A percentile compares a stretch with the other conserved stretches of the same genome.
Conservation (phyloP, 2,797 vertebrate species). For the Vireo griseus region DNA sequence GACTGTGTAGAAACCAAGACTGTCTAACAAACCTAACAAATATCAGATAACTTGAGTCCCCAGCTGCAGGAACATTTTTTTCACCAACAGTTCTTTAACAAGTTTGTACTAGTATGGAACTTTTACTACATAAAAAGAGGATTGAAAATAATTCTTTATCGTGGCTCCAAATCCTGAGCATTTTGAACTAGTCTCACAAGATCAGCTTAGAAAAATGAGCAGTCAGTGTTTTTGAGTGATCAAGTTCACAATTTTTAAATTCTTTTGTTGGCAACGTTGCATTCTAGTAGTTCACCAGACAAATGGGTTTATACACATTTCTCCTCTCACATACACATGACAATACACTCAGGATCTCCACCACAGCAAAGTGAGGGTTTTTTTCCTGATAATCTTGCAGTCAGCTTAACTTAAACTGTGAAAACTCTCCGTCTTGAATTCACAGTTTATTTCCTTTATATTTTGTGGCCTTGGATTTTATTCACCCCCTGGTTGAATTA, state of each 20-base stretch:
- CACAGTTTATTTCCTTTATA: neutral
- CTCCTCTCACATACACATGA: fast-evolving
- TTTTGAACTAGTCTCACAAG: neutral
- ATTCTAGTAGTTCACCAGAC: neutral
- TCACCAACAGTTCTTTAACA: neutral
- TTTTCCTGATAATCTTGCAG: neutral
- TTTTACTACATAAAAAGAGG: neutral
- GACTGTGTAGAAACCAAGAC: neutral
- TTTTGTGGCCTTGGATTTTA: neutral
- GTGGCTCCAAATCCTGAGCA: fast-evolving
- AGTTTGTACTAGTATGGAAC: neutral
- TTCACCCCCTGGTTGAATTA: neutral
- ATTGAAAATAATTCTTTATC: neutral
- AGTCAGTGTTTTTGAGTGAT: neutral
- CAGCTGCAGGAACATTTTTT: neutral
- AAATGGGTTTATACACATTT: neutral
- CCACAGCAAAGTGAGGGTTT: fast-evolving
- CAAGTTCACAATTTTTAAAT: neutral
- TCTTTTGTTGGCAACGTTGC: neutral
- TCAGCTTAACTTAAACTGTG: neutral
- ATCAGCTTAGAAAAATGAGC: neutral
- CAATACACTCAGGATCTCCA: neutral
- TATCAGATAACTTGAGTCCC: neutral
- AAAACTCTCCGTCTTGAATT: neutral
- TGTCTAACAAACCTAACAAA: neutral